Conservation (phyloP, 2,113 vertebrate species). For the Oncorhynchus tshawytscha region DNA sequence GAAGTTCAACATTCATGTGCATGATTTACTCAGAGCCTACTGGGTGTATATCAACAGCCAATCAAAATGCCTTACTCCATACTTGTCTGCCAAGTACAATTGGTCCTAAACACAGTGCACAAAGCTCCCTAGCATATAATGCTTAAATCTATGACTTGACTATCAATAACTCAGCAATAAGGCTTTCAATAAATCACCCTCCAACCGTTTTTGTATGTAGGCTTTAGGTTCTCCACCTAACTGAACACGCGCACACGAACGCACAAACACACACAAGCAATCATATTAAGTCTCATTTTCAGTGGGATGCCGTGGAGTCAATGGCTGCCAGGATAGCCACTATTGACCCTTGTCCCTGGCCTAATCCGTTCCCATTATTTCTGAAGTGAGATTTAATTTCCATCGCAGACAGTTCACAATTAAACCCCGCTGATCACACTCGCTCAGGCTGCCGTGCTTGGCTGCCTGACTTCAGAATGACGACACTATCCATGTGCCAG, state of each 20-base stretch:
- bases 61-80: constrained; percentile 7
- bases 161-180: constrained; percentile 10
- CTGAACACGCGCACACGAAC: neutral
- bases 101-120: neutral
- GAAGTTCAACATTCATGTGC: too few relatives aligned
- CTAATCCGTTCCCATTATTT: constrained; percentile 62
- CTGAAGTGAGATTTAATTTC: constrained; percentile 65
- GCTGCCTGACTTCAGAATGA: constrained; percentile 32
- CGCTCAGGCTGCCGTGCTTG: constrained; percentile 18
- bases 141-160: neutral
- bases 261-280: constrained; percentile 9
- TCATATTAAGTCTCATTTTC: constrained; percentile 48
- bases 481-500: neutral
- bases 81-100: neutral
- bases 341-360: constrained; percentile 56
- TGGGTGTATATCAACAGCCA: neutral
- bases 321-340: constrained; percentile 48
- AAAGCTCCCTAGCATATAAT: neutral
- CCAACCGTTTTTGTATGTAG: neutral
- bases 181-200: constrained; percentile 17
- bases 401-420: constrained; percentile 48
- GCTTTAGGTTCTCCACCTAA: neutral
- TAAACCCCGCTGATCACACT: constrained; percentile 46
- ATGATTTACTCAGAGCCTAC: neutral
- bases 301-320: constrained; percentile 44